Evolutionary conservation across 2,888 invertebrate genomes (phyloP).

Genomic region (Hirtodrosophila trivittata): DNA sequence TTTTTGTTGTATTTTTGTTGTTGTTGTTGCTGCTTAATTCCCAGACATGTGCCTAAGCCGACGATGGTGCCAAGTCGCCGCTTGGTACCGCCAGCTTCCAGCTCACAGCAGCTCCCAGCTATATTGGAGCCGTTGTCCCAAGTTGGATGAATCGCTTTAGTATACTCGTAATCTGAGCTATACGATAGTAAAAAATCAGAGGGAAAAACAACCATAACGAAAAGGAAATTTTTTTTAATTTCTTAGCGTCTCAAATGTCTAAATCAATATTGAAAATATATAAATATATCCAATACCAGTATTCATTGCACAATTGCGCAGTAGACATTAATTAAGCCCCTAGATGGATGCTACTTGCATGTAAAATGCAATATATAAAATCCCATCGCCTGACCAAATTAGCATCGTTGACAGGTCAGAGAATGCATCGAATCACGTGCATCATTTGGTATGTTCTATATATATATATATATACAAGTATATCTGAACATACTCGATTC

Average conservation of each 20-base stretch:
- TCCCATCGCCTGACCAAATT: conserved; percentile 2
- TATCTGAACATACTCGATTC: neutral
- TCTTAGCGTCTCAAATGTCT: conserved; percentile 2
- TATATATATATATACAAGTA: too few species aligned
- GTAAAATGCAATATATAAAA: conserved; percentile 15
- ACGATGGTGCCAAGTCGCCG: conserved; percentile 63
- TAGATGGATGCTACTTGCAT: conserved; percentile 24
- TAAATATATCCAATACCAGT: conserved; percentile 14
- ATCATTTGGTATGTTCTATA: neutral
- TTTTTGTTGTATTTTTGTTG: conserved; percentile 37
- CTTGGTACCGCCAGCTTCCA: conserved; percentile 61
- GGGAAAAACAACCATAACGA: conserved; percentile 14
- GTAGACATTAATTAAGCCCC: conserved; percentile 11
- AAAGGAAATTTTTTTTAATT: conserved; percentile 13
- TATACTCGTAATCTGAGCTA: neutral
- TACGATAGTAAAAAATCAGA: conserved; percentile 8
- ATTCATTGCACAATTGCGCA: conserved; percentile 38
- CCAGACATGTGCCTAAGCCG: conserved; percentile 59
- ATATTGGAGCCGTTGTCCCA: neutral
- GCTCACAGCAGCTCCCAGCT: conserved; percentile 7
- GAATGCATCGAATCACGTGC: conserved; percentile 6
- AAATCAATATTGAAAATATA: conserved; percentile 16
- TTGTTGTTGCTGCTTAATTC: conserved; percentile 56
- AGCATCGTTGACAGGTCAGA: conserved; percentile 15
- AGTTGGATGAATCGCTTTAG: conserved; percentile 38